Evolutionary conservation across 2,797 vertebrate species (phyloP).

Genomic region (Lacerta bilineata): DNA sequence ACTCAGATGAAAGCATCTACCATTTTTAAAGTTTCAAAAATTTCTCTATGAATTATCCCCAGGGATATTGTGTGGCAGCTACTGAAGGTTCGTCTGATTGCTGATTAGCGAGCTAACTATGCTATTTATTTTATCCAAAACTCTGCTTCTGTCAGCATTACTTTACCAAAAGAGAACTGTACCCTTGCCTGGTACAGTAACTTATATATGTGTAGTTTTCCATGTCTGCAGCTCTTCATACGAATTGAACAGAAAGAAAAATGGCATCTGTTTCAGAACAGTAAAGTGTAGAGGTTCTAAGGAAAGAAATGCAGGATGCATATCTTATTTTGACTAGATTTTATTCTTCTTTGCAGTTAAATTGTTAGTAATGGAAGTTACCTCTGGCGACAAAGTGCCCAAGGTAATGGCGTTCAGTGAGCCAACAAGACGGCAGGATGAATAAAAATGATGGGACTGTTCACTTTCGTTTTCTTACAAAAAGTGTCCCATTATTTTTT

Average conservation of each 20-base stretch:
- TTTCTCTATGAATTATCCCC: constrained; percentile 26
- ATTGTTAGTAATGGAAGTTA: constrained; percentile 11
- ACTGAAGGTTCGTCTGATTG: not conserved
- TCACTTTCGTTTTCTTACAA: not conserved
- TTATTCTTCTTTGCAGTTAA: constrained; percentile 9
- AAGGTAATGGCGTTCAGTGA: not conserved
- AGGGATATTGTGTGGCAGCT: constrained; percentile 14
- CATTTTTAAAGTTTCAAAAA: constrained; percentile 23
- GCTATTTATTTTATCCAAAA: not conserved
- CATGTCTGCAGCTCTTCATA: not conserved
- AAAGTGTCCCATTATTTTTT: not conserved
- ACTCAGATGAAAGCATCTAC: constrained; percentile 3
- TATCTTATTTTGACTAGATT: constrained; percentile 3
- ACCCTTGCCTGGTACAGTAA: not conserved
- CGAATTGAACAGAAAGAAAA: not conserved
- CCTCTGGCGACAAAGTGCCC: not conserved
- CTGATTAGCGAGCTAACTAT: constrained; percentile 9
- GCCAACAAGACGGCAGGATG: not conserved
- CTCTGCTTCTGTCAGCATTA: not conserved
- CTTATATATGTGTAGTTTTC: too few species aligned
- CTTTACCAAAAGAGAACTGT: not conserved
- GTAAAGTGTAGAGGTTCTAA: not conserved
- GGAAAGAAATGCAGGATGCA: not conserved
- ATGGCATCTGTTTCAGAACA: not conserved
- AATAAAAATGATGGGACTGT: not conserved